A percentile compares a stretch with the other conserved stretches of the same genome.
These are phyloP conservation scores for Ectobius pallidus DNA, from an alignment of 2,888 invertebrate species.

Conservation along the genomic window DNA sequence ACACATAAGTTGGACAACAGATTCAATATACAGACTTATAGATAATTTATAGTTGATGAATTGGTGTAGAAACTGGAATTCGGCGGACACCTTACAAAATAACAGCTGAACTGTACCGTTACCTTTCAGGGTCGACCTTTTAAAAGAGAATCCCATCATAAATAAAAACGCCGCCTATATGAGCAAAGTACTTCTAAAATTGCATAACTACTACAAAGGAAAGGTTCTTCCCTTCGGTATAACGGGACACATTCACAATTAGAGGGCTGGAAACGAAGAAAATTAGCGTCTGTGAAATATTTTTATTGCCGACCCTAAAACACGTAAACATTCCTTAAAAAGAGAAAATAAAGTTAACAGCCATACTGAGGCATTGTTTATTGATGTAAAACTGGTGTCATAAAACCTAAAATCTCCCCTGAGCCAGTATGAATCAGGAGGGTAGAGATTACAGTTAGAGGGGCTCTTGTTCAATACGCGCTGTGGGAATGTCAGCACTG, in stretches of 20 bases:
- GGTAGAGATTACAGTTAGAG: background rate
- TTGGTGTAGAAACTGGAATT: too few species aligned
- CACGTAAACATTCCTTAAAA: constrained; percentile 2
- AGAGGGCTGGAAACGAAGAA: background rate
- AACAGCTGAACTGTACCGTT: too few species aligned
- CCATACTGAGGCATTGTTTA: constrained; percentile 9
- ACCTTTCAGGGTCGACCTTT: too few species aligned
- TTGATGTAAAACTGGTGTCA: background rate
- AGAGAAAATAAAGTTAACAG: background rate
- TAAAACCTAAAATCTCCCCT: constrained; percentile 6
- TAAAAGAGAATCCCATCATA: too few species aligned
- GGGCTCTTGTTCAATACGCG: background rate
- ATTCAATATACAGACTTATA: too few species aligned
- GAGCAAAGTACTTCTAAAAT: too few species aligned
- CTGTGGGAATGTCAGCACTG: background rate
- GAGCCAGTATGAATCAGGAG: background rate
- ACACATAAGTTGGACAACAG: too few species aligned
- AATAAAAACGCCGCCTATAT: too few species aligned
- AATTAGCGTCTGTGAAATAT: constrained; percentile 1
- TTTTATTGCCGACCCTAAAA: constrained; percentile 25
- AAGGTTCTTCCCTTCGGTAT: background rate
- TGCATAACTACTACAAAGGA: background rate
- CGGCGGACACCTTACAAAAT: too few species aligned
- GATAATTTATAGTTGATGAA: too few species aligned
- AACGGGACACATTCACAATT: background rate